Evolutionary conservation across 2,113 vertebrate species (phyloP).

Genomic region (Machaerirhynchus nigripectus): DNA sequence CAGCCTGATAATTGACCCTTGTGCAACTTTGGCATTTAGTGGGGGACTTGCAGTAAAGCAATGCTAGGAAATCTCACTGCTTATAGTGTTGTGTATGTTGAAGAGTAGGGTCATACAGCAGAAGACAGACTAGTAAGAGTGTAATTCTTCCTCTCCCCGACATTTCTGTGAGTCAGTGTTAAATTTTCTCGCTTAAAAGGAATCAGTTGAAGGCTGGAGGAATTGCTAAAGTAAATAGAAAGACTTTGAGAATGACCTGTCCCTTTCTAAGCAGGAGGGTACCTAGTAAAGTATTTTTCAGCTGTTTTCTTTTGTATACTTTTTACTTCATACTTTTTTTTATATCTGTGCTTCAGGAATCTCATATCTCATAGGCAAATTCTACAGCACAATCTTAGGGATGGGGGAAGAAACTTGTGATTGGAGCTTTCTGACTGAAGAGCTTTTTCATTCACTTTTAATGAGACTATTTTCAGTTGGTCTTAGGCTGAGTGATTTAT

Average conservation of each 20-base stretch:
- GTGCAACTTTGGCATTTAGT: neutral
- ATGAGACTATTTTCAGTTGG: neutral
- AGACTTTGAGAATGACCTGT: neutral
- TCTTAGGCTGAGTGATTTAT: constrained; percentile 9
- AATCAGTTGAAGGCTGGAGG: neutral
- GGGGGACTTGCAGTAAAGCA: neutral
- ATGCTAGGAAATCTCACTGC: neutral
- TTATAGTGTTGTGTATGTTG: neutral
- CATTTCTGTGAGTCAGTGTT: neutral
- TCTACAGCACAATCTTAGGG: neutral
- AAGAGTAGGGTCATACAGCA: neutral
- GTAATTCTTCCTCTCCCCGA: neutral
- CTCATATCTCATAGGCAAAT: neutral
- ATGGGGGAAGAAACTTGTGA: neutral
- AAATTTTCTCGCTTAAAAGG: neutral
- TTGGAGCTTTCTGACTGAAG: neutral
- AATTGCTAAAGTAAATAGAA: neutral
- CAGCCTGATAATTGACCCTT: neutral
- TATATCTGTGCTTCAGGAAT: neutral
- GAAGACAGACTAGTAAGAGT: neutral
- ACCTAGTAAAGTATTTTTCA: neutral
- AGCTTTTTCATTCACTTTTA: constrained; percentile 14
- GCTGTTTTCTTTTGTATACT: neutral
- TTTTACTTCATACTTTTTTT: neutral
- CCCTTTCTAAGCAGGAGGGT: neutral